Percentiles rank a stretch among this genome's conserved stretches.
Conservation (phyloP, 2,797 vertebrate genomes). For the Sparus aurata region DNA sequence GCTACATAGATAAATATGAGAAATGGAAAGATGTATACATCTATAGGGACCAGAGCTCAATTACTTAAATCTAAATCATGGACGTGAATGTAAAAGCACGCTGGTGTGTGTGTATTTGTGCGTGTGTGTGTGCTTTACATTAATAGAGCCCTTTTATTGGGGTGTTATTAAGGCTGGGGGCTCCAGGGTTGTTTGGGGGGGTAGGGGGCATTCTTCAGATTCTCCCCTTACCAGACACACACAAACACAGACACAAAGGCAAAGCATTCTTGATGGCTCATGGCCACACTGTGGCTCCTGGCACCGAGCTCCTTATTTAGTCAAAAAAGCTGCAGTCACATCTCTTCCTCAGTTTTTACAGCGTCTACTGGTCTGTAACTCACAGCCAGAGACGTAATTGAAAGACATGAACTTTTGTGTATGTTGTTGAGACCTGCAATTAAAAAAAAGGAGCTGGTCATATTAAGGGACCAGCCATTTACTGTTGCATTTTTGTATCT, state of each 20-base stretch:
- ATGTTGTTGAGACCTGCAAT: neutral
- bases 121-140: slow-evolving; percentile 29
- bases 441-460: neutral
- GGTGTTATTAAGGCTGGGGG: slow-evolving; percentile 66
- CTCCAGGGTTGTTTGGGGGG: slow-evolving; percentile 70
- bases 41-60: slow-evolving; percentile 18
- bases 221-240: slow-evolving; percentile 69
- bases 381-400: neutral
- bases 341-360: slow-evolving; percentile 29
- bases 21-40: slow-evolving; percentile 26
- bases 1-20: slow-evolving; percentile 1
- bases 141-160: slow-evolving; percentile 64
- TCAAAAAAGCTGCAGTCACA: slow-evolving; percentile 70
- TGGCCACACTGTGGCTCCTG: slow-evolving; percentile 67
- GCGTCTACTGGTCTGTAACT: slow-evolving; percentile 25
- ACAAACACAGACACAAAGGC: slow-evolving; percentile 45
- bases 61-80: slow-evolving; percentile 11
- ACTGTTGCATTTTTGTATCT: neutral
- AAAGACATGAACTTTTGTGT: neutral
- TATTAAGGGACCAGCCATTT: neutral
- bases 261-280: slow-evolving; percentile 65
- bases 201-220: slow-evolving; percentile 83
- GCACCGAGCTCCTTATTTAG: slow-evolving; percentile 79
- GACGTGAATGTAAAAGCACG: slow-evolving; percentile 9
- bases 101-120: slow-evolving; percentile 28